A percentile compares a stretch with the other conserved stretches of the same genome.
phyloP scores from a whole-genome alignment of 2,113 vertebrate species.

The Pachypanchax playfairii region DNA sequence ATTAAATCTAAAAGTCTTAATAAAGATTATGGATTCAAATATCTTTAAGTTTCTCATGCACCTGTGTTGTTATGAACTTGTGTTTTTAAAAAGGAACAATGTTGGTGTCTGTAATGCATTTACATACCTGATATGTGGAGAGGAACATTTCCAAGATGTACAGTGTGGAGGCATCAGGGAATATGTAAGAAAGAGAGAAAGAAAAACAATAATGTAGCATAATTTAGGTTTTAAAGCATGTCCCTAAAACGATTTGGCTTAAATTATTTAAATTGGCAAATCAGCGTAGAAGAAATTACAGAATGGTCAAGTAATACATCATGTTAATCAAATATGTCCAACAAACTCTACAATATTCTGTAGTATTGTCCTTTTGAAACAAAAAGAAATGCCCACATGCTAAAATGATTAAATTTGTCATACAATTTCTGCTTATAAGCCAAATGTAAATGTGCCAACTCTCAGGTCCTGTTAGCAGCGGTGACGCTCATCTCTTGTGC shows the following conservation, averaged over 20 bases:
- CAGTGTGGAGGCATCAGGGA: background rate
- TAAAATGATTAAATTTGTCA: constrained; percentile 53
- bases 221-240: constrained; percentile 11
- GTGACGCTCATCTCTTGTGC: constrained; percentile 52
- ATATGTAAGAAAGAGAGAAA: constrained; percentile 51
- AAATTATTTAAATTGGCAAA: constrained; percentile 20
- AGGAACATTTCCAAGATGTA: constrained; percentile 14
- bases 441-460: constrained; percentile 43
- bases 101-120: constrained; percentile 5
- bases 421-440: constrained; percentile 37
- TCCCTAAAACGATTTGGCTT: background rate
- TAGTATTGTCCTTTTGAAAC: constrained; percentile 43
- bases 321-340: constrained; percentile 59
- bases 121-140: constrained; percentile 60
- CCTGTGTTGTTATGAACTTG: too few relatives aligned
- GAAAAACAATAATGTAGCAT: constrained; percentile 27
- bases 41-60: too few relatives aligned
- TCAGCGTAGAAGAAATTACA: constrained; percentile 22
- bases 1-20: too few relatives aligned
- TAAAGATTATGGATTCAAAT: too few relatives aligned
- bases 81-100: background rate
- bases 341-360: constrained; percentile 47
- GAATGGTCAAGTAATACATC: constrained; percentile 49
- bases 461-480: constrained; percentile 45
- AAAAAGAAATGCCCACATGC: constrained; percentile 48